Evolutionary conservation across 2,113 vertebrate species (phyloP).

Genomic region (Trichechus manatus): DNA sequence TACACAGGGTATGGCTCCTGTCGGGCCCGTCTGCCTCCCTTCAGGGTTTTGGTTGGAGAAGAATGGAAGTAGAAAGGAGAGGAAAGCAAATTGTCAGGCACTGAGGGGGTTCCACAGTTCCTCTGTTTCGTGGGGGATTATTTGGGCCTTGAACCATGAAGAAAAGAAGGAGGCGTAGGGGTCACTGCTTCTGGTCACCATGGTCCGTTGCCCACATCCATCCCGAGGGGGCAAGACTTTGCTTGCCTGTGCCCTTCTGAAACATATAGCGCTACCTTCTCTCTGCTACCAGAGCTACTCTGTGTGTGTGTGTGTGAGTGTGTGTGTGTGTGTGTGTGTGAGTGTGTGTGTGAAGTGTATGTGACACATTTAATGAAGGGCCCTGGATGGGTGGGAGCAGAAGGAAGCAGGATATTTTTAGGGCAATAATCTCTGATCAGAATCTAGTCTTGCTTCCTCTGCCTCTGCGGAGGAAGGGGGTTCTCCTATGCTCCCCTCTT

Average conservation of each 20-base stretch:
- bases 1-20: neutral
- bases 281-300: neutral
- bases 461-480: neutral
- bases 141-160: slow-evolving; percentile 28
- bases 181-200: slow-evolving; percentile 57
- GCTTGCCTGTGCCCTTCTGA: slow-evolving; percentile 44
- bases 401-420: slow-evolving; percentile 64
- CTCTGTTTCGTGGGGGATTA: neutral
- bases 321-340: neutral
- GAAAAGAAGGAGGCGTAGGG: slow-evolving; percentile 62
- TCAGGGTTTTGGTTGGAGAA: neutral
- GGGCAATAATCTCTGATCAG: slow-evolving; percentile 45
- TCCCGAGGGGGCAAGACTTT: slow-evolving; percentile 32
- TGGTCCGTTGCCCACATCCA: slow-evolving; percentile 37
- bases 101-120: neutral
- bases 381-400: slow-evolving; percentile 43
- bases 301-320: neutral
- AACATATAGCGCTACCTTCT: neutral
- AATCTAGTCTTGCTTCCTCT: slow-evolving; percentile 33
- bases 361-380: slow-evolving; percentile 52
- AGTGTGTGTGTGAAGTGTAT: too few species aligned
- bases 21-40: neutral
- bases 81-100: neutral
- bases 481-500: slow-evolving; percentile 43
- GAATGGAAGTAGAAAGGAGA: slow-evolving; percentile 40